Conservation (phyloP, 2,888 invertebrate genomes). For the Drosophila eohydei region DNA sequence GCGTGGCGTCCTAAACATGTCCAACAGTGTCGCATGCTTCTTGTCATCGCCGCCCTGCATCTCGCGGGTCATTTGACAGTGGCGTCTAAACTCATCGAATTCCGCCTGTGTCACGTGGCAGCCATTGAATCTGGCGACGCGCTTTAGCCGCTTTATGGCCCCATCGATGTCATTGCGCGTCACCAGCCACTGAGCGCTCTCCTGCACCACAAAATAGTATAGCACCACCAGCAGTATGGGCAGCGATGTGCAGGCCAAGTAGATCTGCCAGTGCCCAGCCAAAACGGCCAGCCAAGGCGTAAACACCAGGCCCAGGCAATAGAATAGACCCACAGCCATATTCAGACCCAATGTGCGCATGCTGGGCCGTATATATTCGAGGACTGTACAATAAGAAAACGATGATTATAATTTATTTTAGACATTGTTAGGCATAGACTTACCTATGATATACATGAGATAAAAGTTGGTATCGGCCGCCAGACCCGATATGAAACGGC, state of each 20-base stretch:
- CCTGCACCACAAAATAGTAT: slow-evolving; percentile 87
- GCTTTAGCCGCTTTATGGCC: slow-evolving; percentile 86
- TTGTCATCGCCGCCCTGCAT: slow-evolving; percentile 82
- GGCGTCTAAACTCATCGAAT: slow-evolving; percentile 84
- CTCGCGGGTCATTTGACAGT: slow-evolving; percentile 83
- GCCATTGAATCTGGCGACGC: slow-evolving; percentile 86
- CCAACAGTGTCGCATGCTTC: slow-evolving; percentile 83
- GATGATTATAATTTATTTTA: background rate
- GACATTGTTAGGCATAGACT: slow-evolving; percentile 35
- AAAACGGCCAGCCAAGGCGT: slow-evolving; percentile 86
- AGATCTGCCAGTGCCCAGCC: slow-evolving; percentile 86
- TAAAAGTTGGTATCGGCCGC: slow-evolving; percentile 88
- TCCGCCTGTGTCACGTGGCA: slow-evolving; percentile 84
- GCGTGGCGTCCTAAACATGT: slow-evolving; percentile 86
- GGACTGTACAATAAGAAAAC: slow-evolving; percentile 83
- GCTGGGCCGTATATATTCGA: slow-evolving; percentile 87
- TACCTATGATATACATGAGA: slow-evolving; percentile 88
- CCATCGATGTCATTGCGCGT: slow-evolving; percentile 86
- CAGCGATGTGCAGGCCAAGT: slow-evolving; percentile 86
- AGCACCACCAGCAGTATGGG: slow-evolving; percentile 85
- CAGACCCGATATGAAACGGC: slow-evolving; percentile 87
- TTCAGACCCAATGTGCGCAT: slow-evolving; percentile 87
- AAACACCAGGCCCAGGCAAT: slow-evolving; percentile 86
- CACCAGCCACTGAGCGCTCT: slow-evolving; percentile 88
- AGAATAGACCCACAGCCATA: slow-evolving; percentile 87